A percentile compares a stretch with the other conserved stretches of the same genome.
Evolutionary conservation across 2,888 invertebrate species (phyloP).

Genomic region (Drosophila ezoana): DNA sequence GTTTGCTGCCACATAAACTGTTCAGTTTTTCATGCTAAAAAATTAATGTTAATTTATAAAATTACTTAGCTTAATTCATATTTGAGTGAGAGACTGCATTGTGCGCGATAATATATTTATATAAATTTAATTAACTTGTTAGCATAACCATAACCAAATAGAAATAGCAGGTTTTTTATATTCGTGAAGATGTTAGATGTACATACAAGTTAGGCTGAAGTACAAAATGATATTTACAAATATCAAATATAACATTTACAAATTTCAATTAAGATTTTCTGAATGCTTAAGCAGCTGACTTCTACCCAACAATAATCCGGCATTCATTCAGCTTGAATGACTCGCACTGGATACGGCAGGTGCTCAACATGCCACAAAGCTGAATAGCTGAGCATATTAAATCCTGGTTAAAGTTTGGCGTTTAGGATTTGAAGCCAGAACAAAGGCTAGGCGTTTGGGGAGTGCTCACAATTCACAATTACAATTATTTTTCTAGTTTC

Average conservation of each 20-base stretch:
- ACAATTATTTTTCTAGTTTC: slow-evolving; percentile 72
- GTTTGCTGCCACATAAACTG: slow-evolving; percentile 32
- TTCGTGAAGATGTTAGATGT: too few species aligned
- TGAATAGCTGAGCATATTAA: slow-evolving; percentile 27
- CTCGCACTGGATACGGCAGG: background rate
- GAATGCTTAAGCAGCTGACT: too few species aligned
- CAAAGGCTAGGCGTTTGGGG: background rate
- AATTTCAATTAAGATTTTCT: too few species aligned
- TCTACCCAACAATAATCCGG: too few species aligned
- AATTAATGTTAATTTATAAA: slow-evolving; percentile 49
- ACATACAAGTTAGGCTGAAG: too few species aligned
- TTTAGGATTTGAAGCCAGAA: background rate
- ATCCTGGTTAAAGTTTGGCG: slow-evolving; percentile 24
- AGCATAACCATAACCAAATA: background rate
- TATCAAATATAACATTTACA: too few species aligned
- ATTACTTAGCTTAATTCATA: slow-evolving; percentile 45
- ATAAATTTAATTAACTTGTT: background rate
- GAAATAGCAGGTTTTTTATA: too few species aligned
- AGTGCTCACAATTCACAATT: slow-evolving; percentile 60
- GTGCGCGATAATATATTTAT: slow-evolving; percentile 7
- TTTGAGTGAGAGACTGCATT: slow-evolving; percentile 37
- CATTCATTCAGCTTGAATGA: background rate
- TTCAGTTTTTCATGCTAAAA: slow-evolving; percentile 36
- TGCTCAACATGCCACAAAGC: slow-evolving; percentile 9
- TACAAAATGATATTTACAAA: too few species aligned